phyloP scores from a whole-genome alignment of 2,113 vertebrate species.

The Aptenodytes patagonicus region DNA sequence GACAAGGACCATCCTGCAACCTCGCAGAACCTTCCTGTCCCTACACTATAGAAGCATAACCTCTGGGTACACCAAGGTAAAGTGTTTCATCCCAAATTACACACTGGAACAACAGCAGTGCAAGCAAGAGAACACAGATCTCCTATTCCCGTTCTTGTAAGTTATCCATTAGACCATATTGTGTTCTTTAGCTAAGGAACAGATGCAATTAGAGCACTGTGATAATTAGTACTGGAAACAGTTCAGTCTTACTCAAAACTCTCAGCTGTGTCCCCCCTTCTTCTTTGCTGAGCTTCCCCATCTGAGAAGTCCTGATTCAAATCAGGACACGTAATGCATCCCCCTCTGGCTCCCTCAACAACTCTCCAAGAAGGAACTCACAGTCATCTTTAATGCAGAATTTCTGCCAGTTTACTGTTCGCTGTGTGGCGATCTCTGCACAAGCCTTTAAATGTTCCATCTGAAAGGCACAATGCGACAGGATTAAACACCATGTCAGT shows the following conservation, averaged over 20 bases:
- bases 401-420: constrained; percentile 98
- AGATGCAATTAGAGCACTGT: neutral
- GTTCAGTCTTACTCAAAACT: neutral
- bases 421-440: constrained; percentile 95
- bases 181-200: neutral
- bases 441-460: constrained; percentile 99
- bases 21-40: neutral
- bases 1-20: neutral
- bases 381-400: constrained; percentile 99
- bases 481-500: neutral
- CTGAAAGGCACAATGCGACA: constrained; percentile 63
- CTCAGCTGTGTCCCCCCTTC: neutral
- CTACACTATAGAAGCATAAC: neutral
- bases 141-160: neutral
- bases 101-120: neutral
- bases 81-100: neutral
- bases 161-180: neutral
- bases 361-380: constrained; percentile 71
- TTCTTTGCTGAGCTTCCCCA: neutral
- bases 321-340: rapidly evolving
- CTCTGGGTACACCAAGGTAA: neutral
- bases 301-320: neutral
- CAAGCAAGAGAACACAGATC: neutral
- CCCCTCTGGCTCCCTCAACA: neutral
- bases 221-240: neutral